These are phyloP conservation scores for Labrus mixtus DNA, from an alignment of 2,113 vertebrate species.

Conservation along the genomic window DNA sequence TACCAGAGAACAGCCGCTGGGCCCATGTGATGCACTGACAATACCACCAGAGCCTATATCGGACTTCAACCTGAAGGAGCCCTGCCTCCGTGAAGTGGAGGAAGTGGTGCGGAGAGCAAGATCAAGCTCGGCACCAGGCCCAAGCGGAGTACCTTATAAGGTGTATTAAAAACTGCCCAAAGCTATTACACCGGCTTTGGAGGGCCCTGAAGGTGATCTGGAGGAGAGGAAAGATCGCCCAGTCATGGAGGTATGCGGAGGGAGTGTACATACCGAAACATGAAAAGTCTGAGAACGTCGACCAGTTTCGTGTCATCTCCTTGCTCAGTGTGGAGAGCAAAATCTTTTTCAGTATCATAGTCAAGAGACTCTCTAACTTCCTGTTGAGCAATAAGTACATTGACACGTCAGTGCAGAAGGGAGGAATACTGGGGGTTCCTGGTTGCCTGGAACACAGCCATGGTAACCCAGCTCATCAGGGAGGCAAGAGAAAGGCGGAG, in stretches of 20 bases:
- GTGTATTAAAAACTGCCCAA: neutral
- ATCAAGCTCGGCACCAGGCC: neutral
- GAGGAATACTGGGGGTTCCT: too few species aligned
- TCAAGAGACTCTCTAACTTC: too few species aligned
- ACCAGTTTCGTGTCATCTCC: neutral
- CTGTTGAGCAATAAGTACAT: too few species aligned
- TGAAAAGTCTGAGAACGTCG: neutral
- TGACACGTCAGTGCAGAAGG: too few species aligned
- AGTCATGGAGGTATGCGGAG: neutral
- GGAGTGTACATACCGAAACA: neutral
- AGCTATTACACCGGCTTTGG: neutral
- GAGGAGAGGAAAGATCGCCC: neutral
- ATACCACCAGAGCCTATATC: neutral
- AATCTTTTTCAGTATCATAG: too few species aligned
- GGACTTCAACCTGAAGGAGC: neutral
- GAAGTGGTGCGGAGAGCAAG: neutral
- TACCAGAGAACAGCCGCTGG: neutral
- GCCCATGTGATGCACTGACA: neutral
- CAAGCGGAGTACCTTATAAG: neutral
- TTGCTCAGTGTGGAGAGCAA: too few species aligned
- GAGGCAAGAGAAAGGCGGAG: neutral
- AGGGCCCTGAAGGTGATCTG: constrained; percentile 1
- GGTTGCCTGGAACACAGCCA: too few species aligned
- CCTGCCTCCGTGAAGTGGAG: neutral
- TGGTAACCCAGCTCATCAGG: too few species aligned